Percentiles rank a stretch among this genome's conserved stretches.
Conservation (phyloP, 2,888 invertebrate species). For the Drosophila ezoana region DNA sequence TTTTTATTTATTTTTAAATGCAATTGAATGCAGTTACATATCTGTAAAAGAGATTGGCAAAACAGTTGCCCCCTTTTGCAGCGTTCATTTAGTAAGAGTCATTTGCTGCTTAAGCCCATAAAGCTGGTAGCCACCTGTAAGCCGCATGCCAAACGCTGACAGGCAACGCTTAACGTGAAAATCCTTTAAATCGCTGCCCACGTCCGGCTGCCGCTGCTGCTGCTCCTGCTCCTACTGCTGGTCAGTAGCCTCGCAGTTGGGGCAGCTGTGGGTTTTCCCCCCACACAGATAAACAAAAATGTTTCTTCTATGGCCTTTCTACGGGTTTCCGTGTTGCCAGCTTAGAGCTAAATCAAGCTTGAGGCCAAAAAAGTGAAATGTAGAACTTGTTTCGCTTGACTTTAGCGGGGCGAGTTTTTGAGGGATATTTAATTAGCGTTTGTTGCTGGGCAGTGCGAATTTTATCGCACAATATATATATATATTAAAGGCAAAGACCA, state of each 20-base stretch:
- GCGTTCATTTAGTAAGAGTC: conserved; percentile 62
- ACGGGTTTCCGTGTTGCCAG: conserved; percentile 39
- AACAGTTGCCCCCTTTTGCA: conserved; percentile 19
- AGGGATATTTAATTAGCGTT: not conserved
- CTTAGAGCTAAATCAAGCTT: conserved; percentile 28
- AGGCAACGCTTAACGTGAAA: conserved; percentile 71
- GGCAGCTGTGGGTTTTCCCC: conserved; percentile 36
- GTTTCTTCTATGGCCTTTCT: conserved; percentile 40
- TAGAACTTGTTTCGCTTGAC: no score
- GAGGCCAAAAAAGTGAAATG: conserved; percentile 2
- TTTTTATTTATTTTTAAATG: conserved; percentile 6
- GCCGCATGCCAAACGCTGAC: conserved; percentile 77
- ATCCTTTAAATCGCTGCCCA: conserved; percentile 68
- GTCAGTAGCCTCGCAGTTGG: conserved; percentile 32
- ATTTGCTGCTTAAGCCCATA: conserved; percentile 67
- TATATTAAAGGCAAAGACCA: no score
- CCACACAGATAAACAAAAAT: conserved; percentile 57
- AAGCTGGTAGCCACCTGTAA: conserved; percentile 68
- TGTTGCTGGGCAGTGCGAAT: no score
- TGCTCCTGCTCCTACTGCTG: conserved; percentile 21
- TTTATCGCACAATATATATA: no score
- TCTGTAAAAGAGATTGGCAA: conserved; percentile 25
- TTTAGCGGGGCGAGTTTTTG: not conserved
- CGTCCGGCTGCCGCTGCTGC: no score
- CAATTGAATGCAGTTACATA: conserved; percentile 40